Conservation (phyloP, 2,888 invertebrate species). For the Yponomeuta malinellus region DNA sequence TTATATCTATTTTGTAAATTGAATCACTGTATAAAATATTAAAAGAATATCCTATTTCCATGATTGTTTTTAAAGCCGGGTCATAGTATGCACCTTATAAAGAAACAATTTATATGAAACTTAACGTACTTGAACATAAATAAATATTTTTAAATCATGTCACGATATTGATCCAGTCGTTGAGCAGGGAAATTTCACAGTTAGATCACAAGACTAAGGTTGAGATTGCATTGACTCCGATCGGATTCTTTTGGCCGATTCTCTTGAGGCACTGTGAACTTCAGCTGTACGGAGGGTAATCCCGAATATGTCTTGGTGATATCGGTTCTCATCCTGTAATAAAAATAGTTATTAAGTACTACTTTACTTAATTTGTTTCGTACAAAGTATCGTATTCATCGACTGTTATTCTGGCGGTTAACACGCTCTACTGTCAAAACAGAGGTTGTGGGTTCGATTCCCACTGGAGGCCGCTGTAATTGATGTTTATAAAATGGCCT, state of each 20-base stretch:
- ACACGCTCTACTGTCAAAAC: too few relatives aligned
- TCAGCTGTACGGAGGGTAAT: conserved; percentile 92
- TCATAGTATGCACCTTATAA: too few relatives aligned
- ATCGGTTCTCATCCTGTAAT: conserved; percentile 90
- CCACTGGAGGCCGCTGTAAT: too few relatives aligned
- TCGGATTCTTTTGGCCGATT: conserved; percentile 79
- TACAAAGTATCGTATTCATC: too few relatives aligned
- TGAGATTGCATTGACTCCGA: conserved; percentile 37
- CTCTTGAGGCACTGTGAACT: conserved; percentile 88
- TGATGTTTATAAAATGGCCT: too few relatives aligned
- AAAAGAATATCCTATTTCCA: too few relatives aligned
- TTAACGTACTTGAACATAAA: background rate
- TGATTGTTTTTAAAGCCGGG: too few relatives aligned
- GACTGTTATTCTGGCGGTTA: too few relatives aligned
- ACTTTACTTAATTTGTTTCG: too few relatives aligned
- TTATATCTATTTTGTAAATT: background rate
- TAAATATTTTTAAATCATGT: background rate
- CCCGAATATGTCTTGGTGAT: conserved; percentile 97
- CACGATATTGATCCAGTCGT: background rate
- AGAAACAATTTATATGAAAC: too few relatives aligned
- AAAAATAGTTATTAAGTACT: conserved; percentile 7
- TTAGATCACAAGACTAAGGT: background rate
- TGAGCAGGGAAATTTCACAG: background rate
- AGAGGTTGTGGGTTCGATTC: too few relatives aligned
- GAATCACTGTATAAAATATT: background rate